phyloP scores from a whole-genome alignment of 1,140 invertebrate species.

The Pseudomyrmex gracilis region DNA sequence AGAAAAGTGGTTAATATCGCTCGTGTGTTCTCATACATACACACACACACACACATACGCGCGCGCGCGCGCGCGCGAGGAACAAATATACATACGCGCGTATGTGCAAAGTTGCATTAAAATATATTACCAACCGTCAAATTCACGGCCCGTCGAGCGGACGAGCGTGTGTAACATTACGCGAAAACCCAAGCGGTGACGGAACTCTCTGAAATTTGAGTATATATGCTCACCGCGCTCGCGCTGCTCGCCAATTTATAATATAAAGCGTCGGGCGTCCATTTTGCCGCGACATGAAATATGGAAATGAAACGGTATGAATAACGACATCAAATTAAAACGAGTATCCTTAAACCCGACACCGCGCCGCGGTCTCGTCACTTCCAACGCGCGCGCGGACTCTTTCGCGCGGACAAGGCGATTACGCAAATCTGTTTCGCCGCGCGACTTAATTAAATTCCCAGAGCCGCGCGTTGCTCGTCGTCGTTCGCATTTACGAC shows the following conservation, averaged over 20 bases:
- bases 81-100: too few relatives aligned
- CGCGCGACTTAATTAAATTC: too few relatives aligned
- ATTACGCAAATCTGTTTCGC: constrained; percentile 13
- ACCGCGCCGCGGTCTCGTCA: background rate
- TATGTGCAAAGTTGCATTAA: background rate
- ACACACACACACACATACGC: too few relatives aligned
- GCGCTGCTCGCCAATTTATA: background rate
- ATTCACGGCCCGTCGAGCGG: background rate
- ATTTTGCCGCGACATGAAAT: constrained; percentile 1
- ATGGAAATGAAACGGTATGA: background rate
- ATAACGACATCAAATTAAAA: background rate
- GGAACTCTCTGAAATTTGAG: background rate
- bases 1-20: constrained; percentile 1
- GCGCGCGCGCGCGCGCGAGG: too few relatives aligned
- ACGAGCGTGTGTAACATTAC: background rate
- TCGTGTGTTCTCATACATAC: too few relatives aligned
- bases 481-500: too few relatives aligned
- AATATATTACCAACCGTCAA: constrained; percentile 21
- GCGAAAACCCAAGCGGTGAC: background rate
- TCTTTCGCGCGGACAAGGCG: constrained; percentile 7
- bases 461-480: too few relatives aligned
- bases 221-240: too few relatives aligned
- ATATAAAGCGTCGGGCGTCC: background rate
- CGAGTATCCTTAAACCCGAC: background rate
- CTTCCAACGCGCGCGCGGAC: too few relatives aligned